A percentile compares a stretch with the other conserved stretches of the same genome.
phyloP scores from a whole-genome alignment of 1,140 invertebrate species.

The Cotesia chilonis region DNA sequence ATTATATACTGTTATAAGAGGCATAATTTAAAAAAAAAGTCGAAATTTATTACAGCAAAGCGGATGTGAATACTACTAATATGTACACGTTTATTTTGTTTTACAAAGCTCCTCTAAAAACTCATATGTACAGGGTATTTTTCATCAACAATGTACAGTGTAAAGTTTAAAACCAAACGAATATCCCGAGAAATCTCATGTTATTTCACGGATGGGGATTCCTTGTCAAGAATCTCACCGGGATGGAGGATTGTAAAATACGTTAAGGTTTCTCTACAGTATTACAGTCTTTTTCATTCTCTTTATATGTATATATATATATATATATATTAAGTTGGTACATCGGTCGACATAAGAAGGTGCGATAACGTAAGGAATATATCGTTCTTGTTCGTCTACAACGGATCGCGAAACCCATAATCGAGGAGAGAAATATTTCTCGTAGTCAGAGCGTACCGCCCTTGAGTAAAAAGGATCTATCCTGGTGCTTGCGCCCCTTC shows the following conservation, averaged over 20 bases:
- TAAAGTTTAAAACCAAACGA: constrained; percentile 9
- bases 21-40: no score
- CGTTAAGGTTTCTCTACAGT: constrained; percentile 14
- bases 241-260: constrained; percentile 21
- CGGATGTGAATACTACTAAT: no score
- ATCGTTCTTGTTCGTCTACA: constrained; percentile 10
- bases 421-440: constrained; percentile 31
- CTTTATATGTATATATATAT: constrained; percentile 1
- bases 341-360: constrained; percentile 27
- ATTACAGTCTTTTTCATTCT: constrained; percentile 9
- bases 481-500: constrained; percentile 4
- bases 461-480: neutral
- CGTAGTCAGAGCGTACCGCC: neutral
- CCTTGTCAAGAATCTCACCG: constrained; percentile 20
- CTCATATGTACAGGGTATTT: neutral
- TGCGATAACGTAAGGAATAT: constrained; percentile 28
- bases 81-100: neutral
- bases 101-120: neutral
- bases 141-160: neutral
- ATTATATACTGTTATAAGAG: no score
- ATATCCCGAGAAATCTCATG: constrained; percentile 26
- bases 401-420: constrained; percentile 27
- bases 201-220: constrained; percentile 30
- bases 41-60: no score
- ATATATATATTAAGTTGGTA: constrained; percentile 13